Base-by-base conservation (phyloP, 2,113 vertebrate genomes). In the Eulemur macaco region DNA sequence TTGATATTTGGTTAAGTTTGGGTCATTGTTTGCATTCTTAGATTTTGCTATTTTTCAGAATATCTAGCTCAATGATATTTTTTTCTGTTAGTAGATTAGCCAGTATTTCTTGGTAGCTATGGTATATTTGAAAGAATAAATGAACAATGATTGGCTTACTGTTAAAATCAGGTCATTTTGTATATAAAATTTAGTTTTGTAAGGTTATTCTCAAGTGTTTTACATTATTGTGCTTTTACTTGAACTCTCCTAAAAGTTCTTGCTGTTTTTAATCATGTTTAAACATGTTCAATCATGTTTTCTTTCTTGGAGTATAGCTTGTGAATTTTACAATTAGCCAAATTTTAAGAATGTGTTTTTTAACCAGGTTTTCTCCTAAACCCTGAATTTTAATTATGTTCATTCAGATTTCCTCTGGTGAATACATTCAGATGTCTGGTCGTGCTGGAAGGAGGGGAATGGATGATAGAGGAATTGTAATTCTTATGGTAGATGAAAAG, bases 341-440 rank as follows among this genome's bases (percentile, higher is more conserved):
- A 86, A 31, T 60, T 69, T 92, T 84, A 50, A 34, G 17, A 54
- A 34, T 54, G 39, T 64, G 0, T 81, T 88, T 91, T 96, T 96
- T 31, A 50, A 69, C 3, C 13, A 74, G 8, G 1, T 93, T 95
- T 74, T 93, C 6, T 78, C 11, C 64, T 96, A 58, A 97, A 90
- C 86, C 92, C 95, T 54, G 29, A 37, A 74, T 86, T 82, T 64
- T 85, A 8, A 0, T 87, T 96, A 60, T 96, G 21, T 89, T 80
- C 27, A 63, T 95, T 37, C 96, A 99, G 99, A 99, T 99, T 91
- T 99, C 99, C 17, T 99, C 99, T 64, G 99, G 99, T 84, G 99
- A 99, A 98, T 99, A 99, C 95, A 99, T 99, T 98, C 99, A 99
- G 98, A 99, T 99, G 99, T 99, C 99, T 34, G 99, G 99, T 45